Percentiles rank a stretch among this genome's conserved stretches.
Conservation (phyloP, 2,888 invertebrate species). For the Copidosoma aretas region DNA sequence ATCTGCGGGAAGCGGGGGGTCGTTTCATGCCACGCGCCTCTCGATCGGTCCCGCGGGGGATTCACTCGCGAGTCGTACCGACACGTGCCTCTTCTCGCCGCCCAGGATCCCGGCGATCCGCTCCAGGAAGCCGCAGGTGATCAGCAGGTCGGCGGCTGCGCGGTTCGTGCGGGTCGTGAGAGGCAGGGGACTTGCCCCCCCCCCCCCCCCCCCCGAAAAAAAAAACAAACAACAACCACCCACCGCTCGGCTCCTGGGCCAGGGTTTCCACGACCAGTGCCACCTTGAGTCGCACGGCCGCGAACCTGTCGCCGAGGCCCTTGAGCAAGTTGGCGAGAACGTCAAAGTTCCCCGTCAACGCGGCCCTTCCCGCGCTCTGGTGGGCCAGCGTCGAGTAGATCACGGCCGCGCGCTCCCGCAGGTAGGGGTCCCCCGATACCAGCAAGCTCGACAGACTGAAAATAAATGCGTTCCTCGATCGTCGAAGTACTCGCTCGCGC, state of each 20-base stretch:
- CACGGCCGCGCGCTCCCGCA: conserved; percentile 61
- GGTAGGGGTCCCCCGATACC: conserved; percentile 51
- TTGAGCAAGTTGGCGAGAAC: conserved; percentile 55
- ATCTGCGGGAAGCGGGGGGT: conserved; percentile 30
- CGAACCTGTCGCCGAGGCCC: conserved; percentile 55
- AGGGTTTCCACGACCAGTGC: conserved; percentile 59
- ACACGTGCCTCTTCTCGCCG: conserved; percentile 54
- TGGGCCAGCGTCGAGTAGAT: conserved; percentile 58
- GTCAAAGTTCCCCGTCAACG: conserved; percentile 56
- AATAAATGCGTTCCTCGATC: background rate
- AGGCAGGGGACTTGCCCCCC: too few relatives aligned
- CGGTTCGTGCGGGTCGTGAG: conserved; percentile 5
- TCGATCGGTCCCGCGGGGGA: too few relatives aligned
- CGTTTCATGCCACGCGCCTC: too few relatives aligned
- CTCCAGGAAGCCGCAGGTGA: conserved; percentile 57
- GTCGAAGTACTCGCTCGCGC: background rate
- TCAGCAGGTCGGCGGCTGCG: conserved; percentile 60
- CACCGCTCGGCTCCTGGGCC: conserved; percentile 42
- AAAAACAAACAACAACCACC: too few relatives aligned
- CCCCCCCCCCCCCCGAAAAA: too few relatives aligned
- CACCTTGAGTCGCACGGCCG: conserved; percentile 58
- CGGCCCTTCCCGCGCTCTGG: conserved; percentile 58
- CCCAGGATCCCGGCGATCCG: conserved; percentile 52
- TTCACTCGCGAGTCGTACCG: conserved; percentile 45
- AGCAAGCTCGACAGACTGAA: conserved; percentile 57